Base-by-base conservation (phyloP, 2,113 vertebrate genomes). In the Paedocypris sp. region DNA sequence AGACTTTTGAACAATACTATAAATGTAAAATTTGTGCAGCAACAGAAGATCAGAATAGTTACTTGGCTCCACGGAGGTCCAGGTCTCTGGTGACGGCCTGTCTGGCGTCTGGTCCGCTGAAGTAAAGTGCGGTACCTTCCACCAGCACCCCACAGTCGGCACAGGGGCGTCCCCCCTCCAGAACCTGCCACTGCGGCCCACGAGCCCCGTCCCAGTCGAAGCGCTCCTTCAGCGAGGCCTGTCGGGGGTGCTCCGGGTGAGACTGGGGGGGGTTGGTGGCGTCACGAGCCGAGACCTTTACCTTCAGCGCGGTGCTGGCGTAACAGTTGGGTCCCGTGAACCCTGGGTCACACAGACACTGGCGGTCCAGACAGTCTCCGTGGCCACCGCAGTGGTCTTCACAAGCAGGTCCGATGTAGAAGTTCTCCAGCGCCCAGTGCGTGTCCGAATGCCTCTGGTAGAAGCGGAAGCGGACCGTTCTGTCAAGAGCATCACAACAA, bases 361-460 rank as follows among this genome's bases (percentile, higher is more conserved):
- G 88, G 57, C 90, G 87, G 69, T 92, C 90, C 75, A 98, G 77
- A 72, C 95, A 99, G 72, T 98, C 95, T 29, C 95, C 95, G 33
- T 97, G 95, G 16, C 94, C 95, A 36, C 82, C 88, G 35, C 94
- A 99, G 76, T 93, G 89, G 77, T 85, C 76, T n/a, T 85, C 69
- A 68, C 95, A 99, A 0, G 88, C 88, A 33, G 93, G 95, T 10
- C 95, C 95, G 50, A 99, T 90, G 71, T 98, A 98, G 75, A 99
- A 93, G 74, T 97, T 97, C 76, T 95, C 93, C 1, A 99, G 89
- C 12, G 88, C 95, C 95, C 95, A 99, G 66, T 96, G 92, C 45
- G 82, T 73, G 67, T 96, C 92, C 28, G 93, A 95, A 69, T 94
- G 90, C 77, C 89, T 89, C 80, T 99, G 94, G 79, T 91, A 97